phyloP scores from a whole-genome alignment of 2,888 invertebrate genomes.

The Clunio marinus region DNA sequence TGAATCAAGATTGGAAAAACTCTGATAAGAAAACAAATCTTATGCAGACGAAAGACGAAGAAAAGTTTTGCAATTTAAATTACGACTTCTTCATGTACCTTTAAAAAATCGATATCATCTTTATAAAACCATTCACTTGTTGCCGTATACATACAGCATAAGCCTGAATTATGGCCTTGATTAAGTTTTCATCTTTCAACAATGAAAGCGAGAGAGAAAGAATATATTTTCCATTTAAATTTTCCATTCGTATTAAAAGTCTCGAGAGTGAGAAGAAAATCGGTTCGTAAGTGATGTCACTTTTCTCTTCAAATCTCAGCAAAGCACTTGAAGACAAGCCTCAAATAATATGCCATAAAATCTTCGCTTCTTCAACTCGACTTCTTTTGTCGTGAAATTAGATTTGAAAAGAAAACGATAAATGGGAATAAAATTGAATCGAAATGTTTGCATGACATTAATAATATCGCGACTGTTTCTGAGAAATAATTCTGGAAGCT shows the following conservation, averaged over 20 bases:
- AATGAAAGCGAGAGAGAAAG: background rate
- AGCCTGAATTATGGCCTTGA: constrained; percentile 12
- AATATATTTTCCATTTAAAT: background rate
- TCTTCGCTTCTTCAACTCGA: no score
- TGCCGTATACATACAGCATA: constrained; percentile 2
- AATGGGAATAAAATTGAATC: background rate
- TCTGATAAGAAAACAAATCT: background rate
- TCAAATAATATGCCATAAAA: no score
- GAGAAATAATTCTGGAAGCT: background rate
- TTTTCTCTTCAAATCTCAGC: background rate
- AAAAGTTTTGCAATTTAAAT: background rate
- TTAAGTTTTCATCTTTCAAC: background rate
- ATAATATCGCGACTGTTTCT: background rate
- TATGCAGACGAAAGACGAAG: background rate
- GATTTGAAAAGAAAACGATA: background rate
- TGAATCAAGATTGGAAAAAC: background rate
- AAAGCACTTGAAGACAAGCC: no score
- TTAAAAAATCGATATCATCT: background rate
- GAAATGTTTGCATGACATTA: constrained; percentile 1
- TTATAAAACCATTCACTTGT: constrained; percentile 7
- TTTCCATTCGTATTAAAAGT: background rate
- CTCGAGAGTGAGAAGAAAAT: background rate
- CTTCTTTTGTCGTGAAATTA: background rate
- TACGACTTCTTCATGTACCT: background rate
- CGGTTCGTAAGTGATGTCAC: background rate